phyloP scores from a whole-genome alignment of 2,113 vertebrate species.

The Urocitellus parryii region DNA sequence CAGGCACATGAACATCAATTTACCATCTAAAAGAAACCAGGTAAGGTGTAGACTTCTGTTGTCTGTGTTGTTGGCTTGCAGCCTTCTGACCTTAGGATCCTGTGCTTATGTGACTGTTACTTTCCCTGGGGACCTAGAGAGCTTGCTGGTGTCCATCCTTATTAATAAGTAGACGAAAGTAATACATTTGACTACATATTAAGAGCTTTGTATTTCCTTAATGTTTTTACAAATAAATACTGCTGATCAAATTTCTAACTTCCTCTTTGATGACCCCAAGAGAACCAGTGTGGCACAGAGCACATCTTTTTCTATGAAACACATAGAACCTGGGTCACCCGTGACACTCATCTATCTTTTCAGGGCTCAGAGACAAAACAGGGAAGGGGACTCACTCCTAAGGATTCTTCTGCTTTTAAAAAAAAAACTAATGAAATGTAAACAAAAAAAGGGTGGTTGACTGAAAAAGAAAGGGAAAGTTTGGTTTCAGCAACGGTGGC shows the following conservation, averaged over 20 bases:
- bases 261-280: not conserved
- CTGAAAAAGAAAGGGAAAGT: not conserved
- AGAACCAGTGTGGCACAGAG: not conserved
- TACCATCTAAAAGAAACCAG: not conserved
- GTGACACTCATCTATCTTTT: not conserved
- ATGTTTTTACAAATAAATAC: not conserved
- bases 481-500: not conserved
- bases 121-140: not conserved
- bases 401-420: not conserved
- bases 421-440: not conserved
- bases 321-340: not conserved
- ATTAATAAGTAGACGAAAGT: not conserved
- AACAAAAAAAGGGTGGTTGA: not conserved
- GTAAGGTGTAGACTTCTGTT: not conserved
- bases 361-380: not conserved
- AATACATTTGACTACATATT: not conserved
- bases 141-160: not conserved
- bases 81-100: not conserved
- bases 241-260: not conserved
- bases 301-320: not conserved
- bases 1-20: not conserved
- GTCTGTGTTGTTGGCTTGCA: fast-evolving
- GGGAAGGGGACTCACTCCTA: too few relatives aligned
- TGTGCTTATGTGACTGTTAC: too few relatives aligned
- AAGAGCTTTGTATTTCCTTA: not conserved